Evolutionary conservation across 2,888 invertebrate genomes (phyloP).

Genomic region (Acrocera orbiculus): DNA sequence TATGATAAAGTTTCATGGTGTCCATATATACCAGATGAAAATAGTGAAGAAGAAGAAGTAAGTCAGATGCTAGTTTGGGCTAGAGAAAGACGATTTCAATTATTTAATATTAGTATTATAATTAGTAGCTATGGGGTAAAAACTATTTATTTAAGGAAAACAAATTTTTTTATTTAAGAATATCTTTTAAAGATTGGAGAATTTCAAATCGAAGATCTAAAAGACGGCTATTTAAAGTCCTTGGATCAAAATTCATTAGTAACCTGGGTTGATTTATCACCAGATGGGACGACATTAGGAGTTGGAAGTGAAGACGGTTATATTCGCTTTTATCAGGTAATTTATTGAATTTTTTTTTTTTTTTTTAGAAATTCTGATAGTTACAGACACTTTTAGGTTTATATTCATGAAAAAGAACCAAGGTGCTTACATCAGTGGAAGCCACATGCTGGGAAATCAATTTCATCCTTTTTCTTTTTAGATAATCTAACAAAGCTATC

Average conservation of each 20-base stretch:
- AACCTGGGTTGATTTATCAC: conserved; percentile 77
- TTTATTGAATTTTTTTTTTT: neutral
- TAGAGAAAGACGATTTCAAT: conserved; percentile 43
- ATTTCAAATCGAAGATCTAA: conserved; percentile 20
- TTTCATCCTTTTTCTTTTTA: conserved; percentile 80
- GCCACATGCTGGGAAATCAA: conserved; percentile 74
- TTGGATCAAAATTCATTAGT: conserved; percentile 43
- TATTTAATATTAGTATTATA: conserved; percentile 25
- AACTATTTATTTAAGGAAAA: conserved; percentile 2
- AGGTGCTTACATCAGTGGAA: conserved; percentile 85
- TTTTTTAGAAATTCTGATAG: neutral
- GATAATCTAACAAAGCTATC: conserved; percentile 74
- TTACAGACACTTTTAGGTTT: conserved; percentile 34
- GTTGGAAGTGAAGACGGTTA: conserved; percentile 76
- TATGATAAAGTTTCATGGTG: conserved; percentile 79
- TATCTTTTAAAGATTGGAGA: conserved; percentile 20
- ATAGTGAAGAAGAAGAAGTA: conserved; percentile 44
- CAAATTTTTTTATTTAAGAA: too few species aligned
- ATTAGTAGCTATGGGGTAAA: conserved; percentile 24
- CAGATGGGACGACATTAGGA: conserved; percentile 87
- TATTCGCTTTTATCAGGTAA: conserved; percentile 80
- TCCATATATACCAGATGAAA: conserved; percentile 48
- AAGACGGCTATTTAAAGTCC: conserved; percentile 24
- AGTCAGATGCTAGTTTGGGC: conserved; percentile 66
- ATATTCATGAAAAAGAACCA: conserved; percentile 51